Evolutionary conservation across 2,888 invertebrate species (phyloP).

Genomic region (Hanleya hanleyi): DNA sequence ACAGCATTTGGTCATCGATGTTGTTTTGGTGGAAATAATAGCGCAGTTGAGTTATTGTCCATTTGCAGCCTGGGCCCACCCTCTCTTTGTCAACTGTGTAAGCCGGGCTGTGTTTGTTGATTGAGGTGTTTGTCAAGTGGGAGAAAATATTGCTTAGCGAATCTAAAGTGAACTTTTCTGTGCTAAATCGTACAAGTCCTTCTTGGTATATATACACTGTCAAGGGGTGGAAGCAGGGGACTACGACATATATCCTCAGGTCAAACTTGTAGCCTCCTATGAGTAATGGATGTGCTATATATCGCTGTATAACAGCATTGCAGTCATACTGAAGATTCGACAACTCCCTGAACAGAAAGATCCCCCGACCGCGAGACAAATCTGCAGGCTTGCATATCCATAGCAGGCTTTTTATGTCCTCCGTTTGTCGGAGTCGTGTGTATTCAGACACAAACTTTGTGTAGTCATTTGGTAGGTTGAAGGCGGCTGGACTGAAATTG

Average conservation of each 20-base stretch:
- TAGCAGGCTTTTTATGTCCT: slow-evolving; percentile 63
- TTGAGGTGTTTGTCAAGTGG: slow-evolving; percentile 71
- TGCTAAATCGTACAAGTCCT: slow-evolving; percentile 79
- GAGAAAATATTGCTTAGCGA: slow-evolving; percentile 63
- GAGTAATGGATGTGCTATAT: slow-evolving; percentile 66
- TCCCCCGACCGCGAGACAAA: slow-evolving; percentile 88
- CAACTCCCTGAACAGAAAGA: slow-evolving; percentile 83
- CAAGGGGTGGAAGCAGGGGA: slow-evolving; percentile 68
- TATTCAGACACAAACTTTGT: slow-evolving; percentile 88
- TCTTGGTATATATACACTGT: slow-evolving; percentile 66
- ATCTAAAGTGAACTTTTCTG: slow-evolving; percentile 83
- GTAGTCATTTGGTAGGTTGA: slow-evolving; percentile 88
- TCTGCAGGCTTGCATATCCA: slow-evolving; percentile 94
- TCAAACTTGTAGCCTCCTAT: slow-evolving; percentile 72
- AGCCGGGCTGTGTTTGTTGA: slow-evolving; percentile 77
- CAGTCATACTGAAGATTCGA: slow-evolving; percentile 80
- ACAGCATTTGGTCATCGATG: slow-evolving; percentile 85
- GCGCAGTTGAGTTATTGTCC: slow-evolving; percentile 86
- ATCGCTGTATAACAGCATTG: slow-evolving; percentile 85
- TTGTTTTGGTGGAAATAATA: slow-evolving; percentile 81
- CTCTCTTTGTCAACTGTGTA: slow-evolving; percentile 88
- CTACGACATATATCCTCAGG: slow-evolving; percentile 67
- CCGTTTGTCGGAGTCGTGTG: slow-evolving; percentile 50
- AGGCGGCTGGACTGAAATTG: slow-evolving; percentile 89
- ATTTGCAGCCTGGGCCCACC: slow-evolving; percentile 88